Base-by-base conservation (phyloP, 2,797 vertebrate genomes). In the Parauchenoglanis punctatus region DNA sequence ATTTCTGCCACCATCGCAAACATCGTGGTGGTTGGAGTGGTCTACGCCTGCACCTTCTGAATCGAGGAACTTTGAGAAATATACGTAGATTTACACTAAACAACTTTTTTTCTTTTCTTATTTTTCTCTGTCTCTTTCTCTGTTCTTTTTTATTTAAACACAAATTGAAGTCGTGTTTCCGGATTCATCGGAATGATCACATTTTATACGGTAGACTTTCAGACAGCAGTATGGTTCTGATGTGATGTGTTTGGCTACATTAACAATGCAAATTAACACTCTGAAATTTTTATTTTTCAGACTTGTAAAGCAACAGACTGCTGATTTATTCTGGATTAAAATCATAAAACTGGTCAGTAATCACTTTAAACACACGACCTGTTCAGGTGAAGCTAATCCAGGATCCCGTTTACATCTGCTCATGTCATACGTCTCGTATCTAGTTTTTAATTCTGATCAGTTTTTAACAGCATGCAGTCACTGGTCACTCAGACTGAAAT, bases 1-100 rank as follows among this genome's bases (percentile, higher is more conserved):
- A 97, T 98, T 90, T 97, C 97, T 59, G 97, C 97, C 28, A 98
- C 97, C 4, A 97, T 98, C 88, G 97, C 97, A 76, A 98, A 98
- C 94, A 97, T 98, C 18, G 95, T 97, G 90, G 97, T 98, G 86
- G 97, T 97, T 13, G 97, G 97, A 7, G 96, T 98, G 54, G 97
- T 98, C 81, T 97, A 97, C 1, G 97, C 97, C 58, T 97, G 97
- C 93, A 97, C 97, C 3, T 97, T 97, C 93, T 97, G 95, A 96
- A 44, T 15, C 40, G 0, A 28, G 25, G 78, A 61, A 59, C 35
- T 12, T 13, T 35, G 78, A 20, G 31, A 59, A 23, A 59, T 13
- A 20, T 56, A 13, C 1, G 17, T 12, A 23, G 54, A 4, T 49
- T 83, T 13, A 44, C 40, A 10, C 35, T 2, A 12, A 0, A 4